Conservation (phyloP, 2,797 vertebrate genomes). For the Orientallactaga sibirica region DNA sequence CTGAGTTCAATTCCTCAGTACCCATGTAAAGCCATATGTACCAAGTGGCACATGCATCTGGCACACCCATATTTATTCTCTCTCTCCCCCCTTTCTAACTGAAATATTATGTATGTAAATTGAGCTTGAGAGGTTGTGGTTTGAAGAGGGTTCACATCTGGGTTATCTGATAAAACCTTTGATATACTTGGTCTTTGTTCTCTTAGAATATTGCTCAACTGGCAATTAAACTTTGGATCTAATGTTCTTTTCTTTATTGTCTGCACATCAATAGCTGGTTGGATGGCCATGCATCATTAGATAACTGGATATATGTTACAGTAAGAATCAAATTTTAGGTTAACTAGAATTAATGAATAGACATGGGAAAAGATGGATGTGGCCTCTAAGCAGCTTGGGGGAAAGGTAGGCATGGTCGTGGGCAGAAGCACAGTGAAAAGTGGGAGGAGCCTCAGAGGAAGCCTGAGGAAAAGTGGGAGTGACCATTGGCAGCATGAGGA, state of each 20-base stretch:
- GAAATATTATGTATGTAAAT: slow-evolving; percentile 45
- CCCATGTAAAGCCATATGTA: too few relatives aligned
- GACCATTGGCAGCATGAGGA: too few relatives aligned
- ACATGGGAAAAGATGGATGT: not conserved
- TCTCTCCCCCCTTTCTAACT: slow-evolving; percentile 13
- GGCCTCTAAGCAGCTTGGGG: not conserved
- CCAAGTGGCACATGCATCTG: too few relatives aligned
- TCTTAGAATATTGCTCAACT: slow-evolving; percentile 6
- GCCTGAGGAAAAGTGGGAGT: too few relatives aligned
- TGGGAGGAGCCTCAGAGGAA: too few relatives aligned
- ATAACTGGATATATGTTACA: slow-evolving; percentile 13
- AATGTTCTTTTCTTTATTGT: not conserved
- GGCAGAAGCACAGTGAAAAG: too few relatives aligned
- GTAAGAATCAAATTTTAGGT: slow-evolving; percentile 11
- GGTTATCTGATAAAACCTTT: slow-evolving; percentile 26
- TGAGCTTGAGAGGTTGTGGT: not conserved
- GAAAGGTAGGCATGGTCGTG: too few relatives aligned
- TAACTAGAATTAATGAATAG: slow-evolving; percentile 45
- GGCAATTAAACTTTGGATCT: slow-evolving; percentile 30
- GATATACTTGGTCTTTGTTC: not conserved
- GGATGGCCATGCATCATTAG: not conserved
- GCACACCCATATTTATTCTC: too few relatives aligned
- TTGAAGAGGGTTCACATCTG: not conserved
- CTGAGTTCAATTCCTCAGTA: too few relatives aligned
- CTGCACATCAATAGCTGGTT: not conserved